Percentiles rank a stretch among this genome's conserved stretches.
Evolutionary conservation across 2,113 vertebrate genomes (phyloP).

Genomic region (Heteronetta atricapilla): DNA sequence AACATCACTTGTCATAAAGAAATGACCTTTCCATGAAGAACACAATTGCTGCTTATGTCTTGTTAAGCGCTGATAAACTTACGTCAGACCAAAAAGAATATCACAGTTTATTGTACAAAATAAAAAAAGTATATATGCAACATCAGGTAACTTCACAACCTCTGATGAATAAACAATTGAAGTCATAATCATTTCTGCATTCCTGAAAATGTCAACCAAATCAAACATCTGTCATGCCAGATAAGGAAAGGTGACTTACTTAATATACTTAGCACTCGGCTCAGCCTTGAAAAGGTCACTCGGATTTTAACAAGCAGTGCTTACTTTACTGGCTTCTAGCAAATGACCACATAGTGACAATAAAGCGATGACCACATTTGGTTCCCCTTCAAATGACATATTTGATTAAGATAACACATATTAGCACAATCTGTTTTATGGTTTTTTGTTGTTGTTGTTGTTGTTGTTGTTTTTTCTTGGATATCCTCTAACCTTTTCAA

Average conservation of each 20-base stretch:
- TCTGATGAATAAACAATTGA: conserved; percentile 71
- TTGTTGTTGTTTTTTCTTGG: background rate
- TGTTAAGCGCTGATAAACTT: conserved; percentile 66
- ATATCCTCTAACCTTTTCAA: background rate
- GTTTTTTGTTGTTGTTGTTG: too few relatives aligned
- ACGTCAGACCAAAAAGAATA: background rate
- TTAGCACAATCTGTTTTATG: conserved; percentile 1
- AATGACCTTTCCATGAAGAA: conserved; percentile 68
- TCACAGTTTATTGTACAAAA: conserved; percentile 49
- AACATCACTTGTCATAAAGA: conserved; percentile 25
- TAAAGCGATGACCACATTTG: background rate
- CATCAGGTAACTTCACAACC: conserved; percentile 59
- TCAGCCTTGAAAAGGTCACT: conserved; percentile 74
- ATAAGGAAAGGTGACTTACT: conserved; percentile 54
- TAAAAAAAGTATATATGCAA: background rate
- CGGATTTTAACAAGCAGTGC: conserved; percentile 38
- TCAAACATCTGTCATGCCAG: conserved; percentile 74
- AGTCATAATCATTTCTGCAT: conserved; percentile 74
- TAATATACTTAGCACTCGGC: conserved; percentile 58
- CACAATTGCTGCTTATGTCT: conserved; percentile 26
- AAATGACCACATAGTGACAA: conserved; percentile 25
- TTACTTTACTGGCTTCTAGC: conserved; percentile 44
- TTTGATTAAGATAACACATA: conserved; percentile 9
- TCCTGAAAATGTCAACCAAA: conserved; percentile 78
- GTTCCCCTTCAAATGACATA: background rate